Percentiles rank a stretch among this genome's conserved stretches.
phyloP scores from a whole-genome alignment of 1,140 invertebrate species.

The Macrobrachium nipponense region DNA sequence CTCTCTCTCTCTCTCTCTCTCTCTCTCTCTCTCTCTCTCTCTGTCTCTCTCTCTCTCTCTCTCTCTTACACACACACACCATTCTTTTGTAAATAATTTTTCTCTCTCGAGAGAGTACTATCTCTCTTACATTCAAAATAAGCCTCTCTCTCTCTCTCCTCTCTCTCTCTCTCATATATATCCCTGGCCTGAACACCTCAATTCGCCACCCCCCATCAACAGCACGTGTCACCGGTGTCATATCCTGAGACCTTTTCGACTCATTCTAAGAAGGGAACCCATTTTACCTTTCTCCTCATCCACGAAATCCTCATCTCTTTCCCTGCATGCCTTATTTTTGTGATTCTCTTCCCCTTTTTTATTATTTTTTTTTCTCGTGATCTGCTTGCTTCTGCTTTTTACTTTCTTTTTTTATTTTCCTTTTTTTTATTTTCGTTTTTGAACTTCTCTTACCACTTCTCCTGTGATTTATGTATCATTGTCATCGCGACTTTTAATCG shows the following conservation, averaged over 20 bases:
- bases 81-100: background rate
- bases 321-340: background rate
- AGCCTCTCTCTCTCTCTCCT: background rate
- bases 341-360: background rate
- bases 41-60: background rate
- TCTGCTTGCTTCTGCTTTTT: background rate
- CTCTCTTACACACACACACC: background rate
- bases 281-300: no score
- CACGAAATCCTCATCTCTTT: background rate
- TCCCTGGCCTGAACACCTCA: no score
- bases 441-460: no score
- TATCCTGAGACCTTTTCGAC: no score
- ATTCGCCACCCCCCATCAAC: no score
- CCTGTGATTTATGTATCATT: no score
- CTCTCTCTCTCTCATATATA: background rate
- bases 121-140: background rate
- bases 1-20: background rate
- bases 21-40: background rate
- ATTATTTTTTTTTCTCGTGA: background rate
- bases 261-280: no score
- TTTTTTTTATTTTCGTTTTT: no score
- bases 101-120: no score
- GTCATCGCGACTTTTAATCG: no score
- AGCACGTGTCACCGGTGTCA: no score
- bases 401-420: background rate